phyloP scores from a whole-genome alignment of 2,888 invertebrate genomes.

The Tenthredo mesomela region DNA sequence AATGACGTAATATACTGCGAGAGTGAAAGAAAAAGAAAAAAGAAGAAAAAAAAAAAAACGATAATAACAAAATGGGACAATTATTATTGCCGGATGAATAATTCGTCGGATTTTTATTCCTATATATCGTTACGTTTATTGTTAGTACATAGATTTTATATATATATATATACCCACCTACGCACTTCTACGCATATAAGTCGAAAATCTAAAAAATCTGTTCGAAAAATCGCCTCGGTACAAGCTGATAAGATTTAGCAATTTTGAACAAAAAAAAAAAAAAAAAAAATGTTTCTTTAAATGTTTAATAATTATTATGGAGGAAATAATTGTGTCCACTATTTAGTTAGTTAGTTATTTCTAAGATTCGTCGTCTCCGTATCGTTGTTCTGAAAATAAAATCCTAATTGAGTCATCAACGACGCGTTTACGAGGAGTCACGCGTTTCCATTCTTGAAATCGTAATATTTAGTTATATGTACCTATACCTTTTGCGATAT shows the following conservation, averaged over 20 bases:
- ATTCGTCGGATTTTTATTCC: neutral
- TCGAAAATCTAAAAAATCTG: too few relatives aligned
- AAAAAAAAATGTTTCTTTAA: too few relatives aligned
- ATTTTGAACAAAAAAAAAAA: neutral
- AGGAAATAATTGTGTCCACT: neutral
- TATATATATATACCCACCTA: too few relatives aligned
- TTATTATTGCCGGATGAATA: neutral
- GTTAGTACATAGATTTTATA: too few relatives aligned
- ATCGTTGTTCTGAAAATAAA: neutral
- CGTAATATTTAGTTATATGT: neutral
- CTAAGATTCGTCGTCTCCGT: neutral
- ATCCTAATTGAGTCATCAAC: neutral
- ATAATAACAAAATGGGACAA: neutral
- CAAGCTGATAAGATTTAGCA: neutral
- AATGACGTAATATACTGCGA: conserved; percentile 46
- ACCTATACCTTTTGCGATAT: neutral
- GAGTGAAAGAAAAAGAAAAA: neutral
- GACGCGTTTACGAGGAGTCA: neutral
- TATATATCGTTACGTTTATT: too few relatives aligned
- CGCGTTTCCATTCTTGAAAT: neutral
- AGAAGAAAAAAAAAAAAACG: neutral
- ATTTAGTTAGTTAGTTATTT: neutral
- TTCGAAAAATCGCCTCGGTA: neutral
- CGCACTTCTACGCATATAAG: too few relatives aligned
- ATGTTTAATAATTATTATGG: neutral